These are phyloP conservation scores for Junco hyemalis DNA, from an alignment of 2,113 vertebrate species.

Conservation along the genomic window DNA sequence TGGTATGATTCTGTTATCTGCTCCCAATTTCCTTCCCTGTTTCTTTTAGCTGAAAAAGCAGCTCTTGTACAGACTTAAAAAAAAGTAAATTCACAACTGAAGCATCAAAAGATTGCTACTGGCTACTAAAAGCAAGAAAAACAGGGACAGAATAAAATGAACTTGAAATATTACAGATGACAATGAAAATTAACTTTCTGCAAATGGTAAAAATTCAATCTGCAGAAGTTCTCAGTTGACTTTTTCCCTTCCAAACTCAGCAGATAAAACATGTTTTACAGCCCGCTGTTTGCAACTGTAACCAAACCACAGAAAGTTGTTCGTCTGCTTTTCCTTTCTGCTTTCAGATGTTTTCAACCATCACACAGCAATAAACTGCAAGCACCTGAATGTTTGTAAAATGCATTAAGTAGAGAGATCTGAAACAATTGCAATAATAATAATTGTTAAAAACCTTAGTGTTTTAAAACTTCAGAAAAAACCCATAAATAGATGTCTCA, in stretches of 20 bases:
- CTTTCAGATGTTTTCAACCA: neutral
- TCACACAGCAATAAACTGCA: neutral
- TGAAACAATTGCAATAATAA: neutral
- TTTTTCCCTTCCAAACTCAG: slow-evolving; percentile 15
- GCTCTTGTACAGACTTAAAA: slow-evolving; percentile 41
- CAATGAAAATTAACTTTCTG: slow-evolving; percentile 59
- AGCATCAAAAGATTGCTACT: slow-evolving; percentile 68
- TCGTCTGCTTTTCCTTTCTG: neutral
- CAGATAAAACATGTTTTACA: neutral
- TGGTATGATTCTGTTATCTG: slow-evolving; percentile 67
- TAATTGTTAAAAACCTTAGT: neutral
- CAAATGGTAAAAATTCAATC: slow-evolving; percentile 43
- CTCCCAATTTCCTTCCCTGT: slow-evolving; percentile 64
- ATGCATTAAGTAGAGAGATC: neutral
- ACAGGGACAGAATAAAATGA: slow-evolving; percentile 49
- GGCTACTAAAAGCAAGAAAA: slow-evolving; percentile 56
- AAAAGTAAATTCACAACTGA: slow-evolving; percentile 57
- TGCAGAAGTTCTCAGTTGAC: slow-evolving; percentile 17
- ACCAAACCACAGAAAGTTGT: neutral
- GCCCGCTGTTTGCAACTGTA: neutral
- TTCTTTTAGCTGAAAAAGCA: slow-evolving; percentile 65
- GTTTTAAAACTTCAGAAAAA: neutral
- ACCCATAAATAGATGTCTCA: neutral
- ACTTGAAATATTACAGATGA: slow-evolving; percentile 53
- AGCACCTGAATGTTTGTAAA: neutral